A percentile compares a stretch with the other conserved stretches of the same genome.
Evolutionary conservation across 2,113 vertebrate species (phyloP).

Genomic region (Actinemys pallida): DNA sequence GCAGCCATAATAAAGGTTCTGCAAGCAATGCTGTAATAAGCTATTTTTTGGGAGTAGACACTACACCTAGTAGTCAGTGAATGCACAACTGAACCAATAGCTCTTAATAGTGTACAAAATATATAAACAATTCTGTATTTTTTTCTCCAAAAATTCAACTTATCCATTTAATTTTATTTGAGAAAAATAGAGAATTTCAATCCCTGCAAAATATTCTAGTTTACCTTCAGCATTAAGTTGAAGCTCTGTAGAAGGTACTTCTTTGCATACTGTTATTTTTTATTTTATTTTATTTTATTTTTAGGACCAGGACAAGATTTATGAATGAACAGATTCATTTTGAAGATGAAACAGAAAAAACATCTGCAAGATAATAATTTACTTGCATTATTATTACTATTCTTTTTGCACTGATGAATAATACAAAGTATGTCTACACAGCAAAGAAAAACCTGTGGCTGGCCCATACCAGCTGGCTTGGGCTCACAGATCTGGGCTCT

Average conservation of each 20-base stretch:
- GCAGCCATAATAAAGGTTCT: neutral
- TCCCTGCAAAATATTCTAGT: neutral
- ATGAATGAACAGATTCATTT: conserved; percentile 59
- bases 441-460: too few species aligned
- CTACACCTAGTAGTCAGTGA: neutral
- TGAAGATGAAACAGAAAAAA: conserved; percentile 63
- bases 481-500: too few species aligned
- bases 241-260: neutral
- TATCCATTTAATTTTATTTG: neutral
- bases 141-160: neutral
- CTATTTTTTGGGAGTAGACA: neutral
- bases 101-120: neutral
- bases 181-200: conserved; percentile 26
- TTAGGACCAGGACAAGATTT: conserved; percentile 54
- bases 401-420: conserved; percentile 55
- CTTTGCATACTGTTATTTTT: conserved; percentile 17
- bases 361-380: conserved; percentile 66
- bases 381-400: conserved; percentile 59
- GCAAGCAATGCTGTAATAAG: neutral
- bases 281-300: neutral
- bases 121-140: neutral
- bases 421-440: neutral
- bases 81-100: neutral
- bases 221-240: conserved; percentile 38
- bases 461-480: too few species aligned